Conservation (phyloP, 2,113 vertebrate genomes). For the Castor canadensis region DNA sequence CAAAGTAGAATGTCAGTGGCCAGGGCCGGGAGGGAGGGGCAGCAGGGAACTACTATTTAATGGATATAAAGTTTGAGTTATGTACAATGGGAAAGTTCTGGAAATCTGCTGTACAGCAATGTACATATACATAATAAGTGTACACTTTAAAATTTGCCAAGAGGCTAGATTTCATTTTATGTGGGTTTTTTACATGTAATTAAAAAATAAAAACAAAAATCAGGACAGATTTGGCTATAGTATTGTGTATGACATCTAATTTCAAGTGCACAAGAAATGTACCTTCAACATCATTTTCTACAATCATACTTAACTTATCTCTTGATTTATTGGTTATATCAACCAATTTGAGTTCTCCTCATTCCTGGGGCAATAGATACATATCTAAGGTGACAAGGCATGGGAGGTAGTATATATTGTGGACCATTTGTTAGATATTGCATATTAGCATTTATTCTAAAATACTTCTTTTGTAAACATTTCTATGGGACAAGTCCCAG, state of each 20-base stretch:
- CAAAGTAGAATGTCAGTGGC: too few relatives aligned
- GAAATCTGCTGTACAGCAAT: too few relatives aligned
- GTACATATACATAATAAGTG: too few relatives aligned
- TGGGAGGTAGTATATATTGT: not conserved
- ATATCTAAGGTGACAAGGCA: not conserved
- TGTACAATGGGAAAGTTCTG: accelerated
- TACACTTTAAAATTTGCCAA: too few relatives aligned
- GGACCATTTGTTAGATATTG: too few relatives aligned
- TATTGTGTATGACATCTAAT: not conserved
- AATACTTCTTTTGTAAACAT: not conserved
- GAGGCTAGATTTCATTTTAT: too few relatives aligned
- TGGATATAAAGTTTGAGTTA: too few relatives aligned
- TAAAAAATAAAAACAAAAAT: not conserved
- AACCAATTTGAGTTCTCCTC: not conserved
- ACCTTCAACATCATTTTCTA: not conserved
- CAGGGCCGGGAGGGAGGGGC: not conserved
- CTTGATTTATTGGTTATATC: too few relatives aligned
- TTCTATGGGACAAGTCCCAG: not conserved
- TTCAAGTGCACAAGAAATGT: not conserved
- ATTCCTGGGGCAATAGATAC: not conserved
- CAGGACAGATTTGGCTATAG: not conserved
- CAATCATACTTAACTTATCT: not conserved
- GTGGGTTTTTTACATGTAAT: too few relatives aligned
- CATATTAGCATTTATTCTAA: not conserved
- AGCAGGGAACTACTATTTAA: too few relatives aligned